A percentile compares a stretch with the other conserved stretches of the same genome.
Conservation (phyloP, 2,888 invertebrate genomes). For the Melinaea marsaeus region DNA sequence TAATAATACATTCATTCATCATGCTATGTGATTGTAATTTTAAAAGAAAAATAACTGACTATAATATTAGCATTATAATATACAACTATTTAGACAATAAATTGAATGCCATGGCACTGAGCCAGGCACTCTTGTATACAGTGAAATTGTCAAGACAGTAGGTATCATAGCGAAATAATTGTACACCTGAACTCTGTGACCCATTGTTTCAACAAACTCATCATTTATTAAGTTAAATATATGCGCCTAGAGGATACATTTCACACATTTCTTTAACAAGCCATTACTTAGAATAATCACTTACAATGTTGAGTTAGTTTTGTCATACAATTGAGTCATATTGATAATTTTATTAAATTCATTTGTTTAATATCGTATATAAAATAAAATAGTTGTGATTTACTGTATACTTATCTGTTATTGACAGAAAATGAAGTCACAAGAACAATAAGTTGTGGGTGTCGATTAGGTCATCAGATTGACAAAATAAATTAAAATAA, state of each 20-base stretch:
- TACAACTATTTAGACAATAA: slow-evolving; percentile 26
- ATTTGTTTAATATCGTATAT: not conserved
- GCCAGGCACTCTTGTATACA: slow-evolving; percentile 26
- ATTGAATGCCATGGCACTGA: slow-evolving; percentile 23
- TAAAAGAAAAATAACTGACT: no score
- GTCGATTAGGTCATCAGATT: slow-evolving; percentile 59
- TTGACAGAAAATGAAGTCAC: slow-evolving; percentile 24
- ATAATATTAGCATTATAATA: not conserved
- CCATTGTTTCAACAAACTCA: not conserved
- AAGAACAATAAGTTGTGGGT: slow-evolving; percentile 45
- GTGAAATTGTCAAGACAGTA: slow-evolving; percentile 20
- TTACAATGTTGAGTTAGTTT: not conserved
- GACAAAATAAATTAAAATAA: slow-evolving; percentile 13
- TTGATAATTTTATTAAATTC: not conserved
- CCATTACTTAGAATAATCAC: not conserved
- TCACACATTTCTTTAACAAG: not conserved
- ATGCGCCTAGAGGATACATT: not conserved
- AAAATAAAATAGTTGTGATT: no score
- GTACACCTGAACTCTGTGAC: slow-evolving; percentile 13
- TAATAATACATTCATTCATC: no score
- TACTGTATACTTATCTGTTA: no score
- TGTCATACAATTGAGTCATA: not conserved
- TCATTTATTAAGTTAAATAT: not conserved
- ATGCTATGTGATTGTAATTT: no score
- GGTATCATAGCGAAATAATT: slow-evolving; percentile 15